Evolutionary conservation across 2,797 vertebrate genomes (phyloP), one percentile per base, ranked within the genome.

Genomic region (Orestias chungarensis): DNA sequence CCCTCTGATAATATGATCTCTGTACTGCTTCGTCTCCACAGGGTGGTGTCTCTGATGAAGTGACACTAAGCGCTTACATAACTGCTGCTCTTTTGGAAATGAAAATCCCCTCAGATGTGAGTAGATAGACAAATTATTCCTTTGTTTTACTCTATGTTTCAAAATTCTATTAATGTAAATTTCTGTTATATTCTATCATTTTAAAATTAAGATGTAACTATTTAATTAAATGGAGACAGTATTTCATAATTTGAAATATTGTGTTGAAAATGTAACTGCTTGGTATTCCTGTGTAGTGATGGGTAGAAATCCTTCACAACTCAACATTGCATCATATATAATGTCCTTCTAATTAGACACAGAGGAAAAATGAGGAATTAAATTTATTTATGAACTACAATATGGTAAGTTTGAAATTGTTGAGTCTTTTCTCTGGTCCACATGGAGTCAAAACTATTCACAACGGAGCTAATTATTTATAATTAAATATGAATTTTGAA

Each of bases 1-100:
- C 23, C 50, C 6, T 70, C 6, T 52, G 35, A 42, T 33, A 25
- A 25, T 18, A 18, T 31, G 9, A 12, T 59, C 23, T 59, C n/a
- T 40, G 1, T 65, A 18, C n/a, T 82, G 55, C 11, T 70, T 73
- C 31, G 6, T 73, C 47, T 82, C 76, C 68, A 2, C 86, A 95
- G 94, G 94, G 93, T 10, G 93, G 93, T 2, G 94, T 95, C 35
- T 90, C 90, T 10, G 93, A 95, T 81, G 83, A 94, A 62, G 85
- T 95, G 15, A 94, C 93, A 1, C 92, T 95, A 61, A 93, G 70
- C 11, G 93, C 92, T 42, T 94, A 94, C 74, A 82, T 95, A 78
- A 90, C 90, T 29, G 89, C 90, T 52, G 89, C 92, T n/a, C 75
- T 94, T 54, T 73, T 95, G 84, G 94, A 95, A 79, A 75, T 91